These are phyloP conservation scores for Erpornis zantholeuca DNA, from an alignment of 2,113 vertebrate species.

Conservation along the genomic window DNA sequence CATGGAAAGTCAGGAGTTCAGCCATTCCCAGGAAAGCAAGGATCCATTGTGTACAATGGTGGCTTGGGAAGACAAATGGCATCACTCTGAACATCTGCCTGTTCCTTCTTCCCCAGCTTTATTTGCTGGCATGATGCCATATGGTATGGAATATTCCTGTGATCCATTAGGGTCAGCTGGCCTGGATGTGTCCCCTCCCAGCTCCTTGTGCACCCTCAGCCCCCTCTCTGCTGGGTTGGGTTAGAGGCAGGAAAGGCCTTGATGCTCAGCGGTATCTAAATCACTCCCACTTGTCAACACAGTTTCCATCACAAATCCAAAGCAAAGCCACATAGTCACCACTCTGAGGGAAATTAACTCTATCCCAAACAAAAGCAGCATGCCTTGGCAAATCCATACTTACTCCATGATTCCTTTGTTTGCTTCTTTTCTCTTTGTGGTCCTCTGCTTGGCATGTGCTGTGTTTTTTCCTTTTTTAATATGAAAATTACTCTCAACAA, in stretches of 20 bases:
- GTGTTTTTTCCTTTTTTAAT: not conserved
- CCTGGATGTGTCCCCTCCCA: not conserved
- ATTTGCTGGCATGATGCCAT: too few species aligned
- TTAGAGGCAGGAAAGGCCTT: not conserved
- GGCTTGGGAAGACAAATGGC: not conserved
- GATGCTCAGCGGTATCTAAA: not conserved
- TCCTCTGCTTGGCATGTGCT: not conserved
- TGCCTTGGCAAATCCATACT: not conserved
- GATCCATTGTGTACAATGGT: accelerated
- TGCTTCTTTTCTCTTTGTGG: not conserved
- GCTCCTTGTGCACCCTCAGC: not conserved
- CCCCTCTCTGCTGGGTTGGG: accelerated
- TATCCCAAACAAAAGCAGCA: not conserved
- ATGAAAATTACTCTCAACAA: not conserved
- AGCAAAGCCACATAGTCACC: not conserved
- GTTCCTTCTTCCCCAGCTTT: not conserved
- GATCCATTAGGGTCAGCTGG: not conserved
- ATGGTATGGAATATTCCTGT: not conserved
- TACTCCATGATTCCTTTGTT: accelerated
- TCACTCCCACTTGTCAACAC: not conserved
- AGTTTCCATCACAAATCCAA: not conserved
- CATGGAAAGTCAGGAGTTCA: not conserved
- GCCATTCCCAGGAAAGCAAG: not conserved
- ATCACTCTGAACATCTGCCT: too few species aligned
- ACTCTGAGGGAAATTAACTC: not conserved